These are phyloP conservation scores for Pseudococcus viburni DNA, from an alignment of 2,888 invertebrate species.

Conservation along the genomic window DNA sequence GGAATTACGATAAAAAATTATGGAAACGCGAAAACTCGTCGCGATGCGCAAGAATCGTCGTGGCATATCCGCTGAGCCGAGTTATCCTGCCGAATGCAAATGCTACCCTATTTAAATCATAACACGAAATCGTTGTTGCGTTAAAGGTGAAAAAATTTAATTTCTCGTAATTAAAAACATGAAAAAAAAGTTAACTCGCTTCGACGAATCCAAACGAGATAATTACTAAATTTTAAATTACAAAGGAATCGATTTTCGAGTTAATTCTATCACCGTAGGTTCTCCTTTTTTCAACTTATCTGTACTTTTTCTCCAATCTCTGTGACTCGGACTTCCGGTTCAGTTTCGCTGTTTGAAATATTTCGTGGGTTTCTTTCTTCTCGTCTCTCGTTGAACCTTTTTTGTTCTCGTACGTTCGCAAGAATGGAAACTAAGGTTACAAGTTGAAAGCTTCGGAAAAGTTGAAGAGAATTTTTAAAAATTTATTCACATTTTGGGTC, in stretches of 20 bases:
- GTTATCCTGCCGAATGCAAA: no score
- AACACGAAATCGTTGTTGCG: not conserved
- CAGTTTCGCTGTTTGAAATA: not conserved
- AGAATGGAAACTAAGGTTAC: no score
- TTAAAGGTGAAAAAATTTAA: not conserved
- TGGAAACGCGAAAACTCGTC: no score
- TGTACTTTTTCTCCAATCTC: not conserved
- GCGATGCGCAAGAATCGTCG: not conserved
- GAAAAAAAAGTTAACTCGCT: not conserved
- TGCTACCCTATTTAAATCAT: not conserved
- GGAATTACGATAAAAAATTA: no score
- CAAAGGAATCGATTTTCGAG: conserved; percentile 33
- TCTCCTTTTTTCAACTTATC: not conserved
- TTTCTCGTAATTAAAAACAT: conserved; percentile 28
- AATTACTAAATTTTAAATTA: conserved; percentile 21
- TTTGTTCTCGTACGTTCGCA: no score
- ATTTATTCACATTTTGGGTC: no score
- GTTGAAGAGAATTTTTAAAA: no score
- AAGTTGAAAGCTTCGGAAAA: no score
- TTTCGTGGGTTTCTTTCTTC: not conserved
- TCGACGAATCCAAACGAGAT: conserved; percentile 2
- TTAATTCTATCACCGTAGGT: not conserved
- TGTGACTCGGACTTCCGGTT: not conserved
- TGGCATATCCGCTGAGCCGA: no score
- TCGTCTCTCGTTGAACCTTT: not conserved